Conservation (phyloP, 2,797 vertebrate genomes). For the Pantherophis alleghaniensis region DNA sequence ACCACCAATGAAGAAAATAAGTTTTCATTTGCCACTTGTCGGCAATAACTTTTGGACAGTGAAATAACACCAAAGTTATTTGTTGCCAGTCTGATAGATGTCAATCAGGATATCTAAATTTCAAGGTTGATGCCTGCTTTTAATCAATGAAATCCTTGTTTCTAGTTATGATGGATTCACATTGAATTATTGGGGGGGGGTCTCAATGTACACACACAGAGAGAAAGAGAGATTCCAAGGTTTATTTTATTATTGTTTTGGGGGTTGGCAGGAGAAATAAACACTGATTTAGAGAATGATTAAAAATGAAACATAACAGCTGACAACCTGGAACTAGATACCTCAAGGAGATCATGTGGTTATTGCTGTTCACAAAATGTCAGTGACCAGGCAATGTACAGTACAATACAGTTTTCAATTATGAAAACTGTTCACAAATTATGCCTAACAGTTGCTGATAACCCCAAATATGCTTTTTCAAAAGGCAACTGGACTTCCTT, state of each 20-base stretch:
- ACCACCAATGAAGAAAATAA: too few species aligned
- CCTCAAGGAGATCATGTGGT: background rate
- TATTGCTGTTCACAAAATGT: background rate
- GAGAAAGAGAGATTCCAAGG: background rate
- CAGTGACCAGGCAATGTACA: background rate
- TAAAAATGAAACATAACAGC: background rate
- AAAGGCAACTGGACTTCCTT: background rate
- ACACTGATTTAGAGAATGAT: background rate
- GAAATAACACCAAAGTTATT: background rate
- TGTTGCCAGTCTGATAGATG: background rate
- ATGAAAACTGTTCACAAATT: background rate
- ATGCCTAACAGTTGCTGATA: background rate
- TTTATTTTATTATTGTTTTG: background rate
- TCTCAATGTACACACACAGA: background rate
- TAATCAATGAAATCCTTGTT: background rate
- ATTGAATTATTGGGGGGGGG: background rate
- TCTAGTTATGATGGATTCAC: background rate
- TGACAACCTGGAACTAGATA: background rate
- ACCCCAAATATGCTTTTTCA: background rate
- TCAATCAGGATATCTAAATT: background rate
- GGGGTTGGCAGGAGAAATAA: background rate
- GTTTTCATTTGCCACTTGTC: background rate
- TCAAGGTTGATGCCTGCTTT: background rate
- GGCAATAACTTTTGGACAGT: background rate
- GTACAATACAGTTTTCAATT: background rate